A percentile compares a stretch with the other conserved stretches of the same genome.
These are phyloP conservation scores for Pelobates fuscus DNA, from an alignment of 2,113 vertebrate genomes.

Conservation along the genomic window DNA sequence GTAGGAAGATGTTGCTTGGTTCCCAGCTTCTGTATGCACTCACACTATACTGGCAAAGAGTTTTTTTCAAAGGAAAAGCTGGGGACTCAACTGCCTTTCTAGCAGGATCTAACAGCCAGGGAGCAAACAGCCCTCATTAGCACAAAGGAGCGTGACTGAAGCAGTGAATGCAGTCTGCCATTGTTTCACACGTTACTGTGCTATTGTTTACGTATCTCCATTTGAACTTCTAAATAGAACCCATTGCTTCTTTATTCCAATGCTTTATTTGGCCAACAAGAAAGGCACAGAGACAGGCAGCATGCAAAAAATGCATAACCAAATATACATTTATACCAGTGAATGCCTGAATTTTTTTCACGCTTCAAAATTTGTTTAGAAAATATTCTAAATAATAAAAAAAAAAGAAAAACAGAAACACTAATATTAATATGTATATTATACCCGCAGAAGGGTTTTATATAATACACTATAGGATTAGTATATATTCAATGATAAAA, in stretches of 20 bases:
- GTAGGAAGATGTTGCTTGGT: conserved; percentile 54
- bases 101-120: conserved; percentile 56
- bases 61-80: conserved; percentile 52
- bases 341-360: too few relatives aligned
- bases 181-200: neutral
- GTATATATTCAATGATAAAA: too few relatives aligned
- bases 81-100: conserved; percentile 53
- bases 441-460: too few relatives aligned
- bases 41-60: conserved; percentile 50
- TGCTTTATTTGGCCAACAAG: too few relatives aligned
- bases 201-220: conserved; percentile 5
- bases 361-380: neutral
- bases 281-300: neutral
- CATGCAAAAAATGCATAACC: too few relatives aligned
- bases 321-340: neutral
- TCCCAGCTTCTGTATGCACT: conserved; percentile 48
- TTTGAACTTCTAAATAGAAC: neutral
- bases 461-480: too few relatives aligned
- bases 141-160: conserved; percentile 6
- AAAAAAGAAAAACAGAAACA: too few relatives aligned
- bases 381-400: too few relatives aligned
- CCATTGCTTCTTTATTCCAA: neutral
- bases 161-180: neutral
- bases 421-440: too few relatives aligned
- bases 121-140: conserved; percentile 49